These are phyloP conservation scores for Astreopora myriophthalma DNA, from an alignment of 64 coral and sea anemone species.

Conservation along the genomic window DNA sequence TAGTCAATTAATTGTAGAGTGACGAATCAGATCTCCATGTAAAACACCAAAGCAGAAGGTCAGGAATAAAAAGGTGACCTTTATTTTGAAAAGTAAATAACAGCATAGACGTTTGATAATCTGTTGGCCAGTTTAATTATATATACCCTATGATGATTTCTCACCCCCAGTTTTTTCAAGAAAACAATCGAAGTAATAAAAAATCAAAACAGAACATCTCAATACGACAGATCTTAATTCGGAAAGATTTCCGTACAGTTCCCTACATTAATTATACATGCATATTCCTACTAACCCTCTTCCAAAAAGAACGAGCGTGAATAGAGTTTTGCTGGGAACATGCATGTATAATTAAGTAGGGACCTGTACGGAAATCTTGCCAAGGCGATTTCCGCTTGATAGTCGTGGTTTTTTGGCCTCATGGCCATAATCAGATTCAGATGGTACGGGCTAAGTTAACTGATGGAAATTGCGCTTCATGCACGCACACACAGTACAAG, in stretches of 20 bases:
- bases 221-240: neutral
- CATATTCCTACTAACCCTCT: neutral
- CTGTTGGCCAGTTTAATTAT: neutral
- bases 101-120: neutral
- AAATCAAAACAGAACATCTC: neutral
- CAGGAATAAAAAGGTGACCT: neutral
- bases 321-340: neutral
- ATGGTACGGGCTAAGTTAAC: neutral
- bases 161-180: neutral
- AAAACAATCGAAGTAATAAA: neutral
- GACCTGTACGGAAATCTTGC: neutral
- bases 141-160: neutral
- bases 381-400: neutral
- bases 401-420: neutral
- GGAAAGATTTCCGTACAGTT: too few relatives aligned
- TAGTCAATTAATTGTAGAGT: neutral
- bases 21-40: neutral
- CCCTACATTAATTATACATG: too few relatives aligned
- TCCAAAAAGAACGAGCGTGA: neutral
- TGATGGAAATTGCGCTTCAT: neutral
- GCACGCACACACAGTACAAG: constrained; percentile 9
- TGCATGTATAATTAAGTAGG: neutral
- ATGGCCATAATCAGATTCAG: neutral
- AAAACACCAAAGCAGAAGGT: neutral
- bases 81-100: neutral